These are phyloP conservation scores for Semaprochilodus insignis DNA, from an alignment of 2,797 vertebrate genomes.

Conservation along the genomic window DNA sequence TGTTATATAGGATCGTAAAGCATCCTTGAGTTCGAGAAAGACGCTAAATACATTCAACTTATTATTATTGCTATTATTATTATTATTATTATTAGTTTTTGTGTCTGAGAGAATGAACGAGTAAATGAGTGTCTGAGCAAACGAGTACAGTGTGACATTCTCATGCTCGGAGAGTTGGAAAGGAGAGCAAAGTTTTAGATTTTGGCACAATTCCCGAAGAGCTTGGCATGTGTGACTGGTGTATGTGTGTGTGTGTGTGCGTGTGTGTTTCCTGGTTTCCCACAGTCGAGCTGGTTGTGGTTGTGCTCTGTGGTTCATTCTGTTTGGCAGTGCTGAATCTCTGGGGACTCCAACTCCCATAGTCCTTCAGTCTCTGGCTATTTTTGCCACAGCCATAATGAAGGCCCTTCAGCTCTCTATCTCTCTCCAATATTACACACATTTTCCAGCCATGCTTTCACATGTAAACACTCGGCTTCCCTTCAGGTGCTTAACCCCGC, in stretches of 20 bases:
- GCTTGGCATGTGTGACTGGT: slow-evolving; percentile 56
- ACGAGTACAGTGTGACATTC: slow-evolving; percentile 43
- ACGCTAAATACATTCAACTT: too few species aligned
- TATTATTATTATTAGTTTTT: too few species aligned
- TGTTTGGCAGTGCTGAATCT: slow-evolving; percentile 56
- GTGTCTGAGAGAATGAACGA: background rate
- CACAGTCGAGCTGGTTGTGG: slow-evolving; percentile 53
- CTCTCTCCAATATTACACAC: slow-evolving; percentile 42
- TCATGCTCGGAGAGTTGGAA: slow-evolving; percentile 56
- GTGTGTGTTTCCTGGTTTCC: slow-evolving; percentile 60
- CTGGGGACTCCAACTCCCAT: slow-evolving; percentile 60
- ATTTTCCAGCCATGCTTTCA: slow-evolving; percentile 46
- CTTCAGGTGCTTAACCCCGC: slow-evolving; percentile 20
- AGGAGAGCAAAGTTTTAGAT: slow-evolving; percentile 49
- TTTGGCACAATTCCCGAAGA: slow-evolving; percentile 54
- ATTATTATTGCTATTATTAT: too few species aligned
- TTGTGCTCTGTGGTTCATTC: slow-evolving; percentile 52
- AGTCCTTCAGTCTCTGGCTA: slow-evolving; percentile 56
- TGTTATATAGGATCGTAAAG: too few species aligned
- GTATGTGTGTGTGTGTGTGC: slow-evolving; percentile 39
- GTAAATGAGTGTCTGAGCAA: slow-evolving; percentile 13
- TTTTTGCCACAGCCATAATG: slow-evolving; percentile 58
- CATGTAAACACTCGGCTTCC: slow-evolving; percentile 47
- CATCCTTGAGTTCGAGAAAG: too few species aligned
- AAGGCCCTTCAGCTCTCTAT: slow-evolving; percentile 45